Base-by-base conservation (phyloP, 2,113 vertebrate genomes). In the Condylura cristata region DNA sequence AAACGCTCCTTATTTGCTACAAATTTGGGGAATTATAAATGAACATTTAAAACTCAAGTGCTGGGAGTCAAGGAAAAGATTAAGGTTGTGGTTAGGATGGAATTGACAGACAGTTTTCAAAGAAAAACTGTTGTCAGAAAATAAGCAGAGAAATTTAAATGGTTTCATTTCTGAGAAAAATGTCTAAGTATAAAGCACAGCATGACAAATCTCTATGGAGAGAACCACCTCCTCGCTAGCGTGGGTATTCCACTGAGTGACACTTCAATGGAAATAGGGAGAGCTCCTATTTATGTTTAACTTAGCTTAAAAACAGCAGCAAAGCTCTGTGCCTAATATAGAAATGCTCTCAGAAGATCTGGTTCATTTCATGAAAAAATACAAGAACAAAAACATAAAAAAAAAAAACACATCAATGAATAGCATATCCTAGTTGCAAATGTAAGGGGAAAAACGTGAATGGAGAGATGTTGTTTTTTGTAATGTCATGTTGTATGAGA, bases 231-330 rank as follows among this genome's bases (percentile, higher is more conserved):
- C 95, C 94, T 96, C 61, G 0, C 93, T 39, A 32, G 89, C 22
- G n/a, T 96, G 94, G 91, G 94, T 65, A 63, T 39, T 71, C 22
- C 32, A 76, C 61, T 95, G 93, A 97, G 80, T 96, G 93, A 91
- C 95, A 95, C 95, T 90, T 96, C 94, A 94, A 3, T 95, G 94
- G 79, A 68, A 86, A 86, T 56, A 34, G 41, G 79, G 61, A 93
- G 76, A 63, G 34, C 24, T 32, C 91, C 89, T 97, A 87, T 97
- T 98, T 26, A 46, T 97, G 86, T 97, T 97, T 97, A 84, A 93
- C 87, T 97, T 94, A 74, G 80, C 91, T 97, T 97, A 91, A 91
- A 90, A 97, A 93, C 82, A 96, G 83, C 71, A 89, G 90, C 66
- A 82, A 93, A 81, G 60, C 92, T 92, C 68, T 92, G 46, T 78